phyloP scores from a whole-genome alignment of 2,113 vertebrate species.

The Gavia stellata region DNA sequence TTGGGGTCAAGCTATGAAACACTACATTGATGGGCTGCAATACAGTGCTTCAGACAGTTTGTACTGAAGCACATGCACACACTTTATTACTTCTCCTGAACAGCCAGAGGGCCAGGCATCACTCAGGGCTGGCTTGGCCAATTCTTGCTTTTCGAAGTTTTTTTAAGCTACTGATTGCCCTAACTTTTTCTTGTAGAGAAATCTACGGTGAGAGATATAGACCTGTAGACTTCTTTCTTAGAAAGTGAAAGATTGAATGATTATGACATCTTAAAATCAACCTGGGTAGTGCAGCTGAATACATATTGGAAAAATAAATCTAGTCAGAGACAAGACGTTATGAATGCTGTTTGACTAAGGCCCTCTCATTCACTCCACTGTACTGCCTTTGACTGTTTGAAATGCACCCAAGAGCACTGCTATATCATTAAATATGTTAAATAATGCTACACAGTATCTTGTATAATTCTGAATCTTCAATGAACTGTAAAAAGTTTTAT shows the following conservation, averaged over 20 bases:
- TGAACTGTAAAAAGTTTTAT: background rate
- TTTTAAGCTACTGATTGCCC: background rate
- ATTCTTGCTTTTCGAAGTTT: background rate
- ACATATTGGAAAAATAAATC: background rate
- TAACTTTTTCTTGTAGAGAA: background rate
- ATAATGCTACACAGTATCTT: background rate
- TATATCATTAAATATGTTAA: conserved; percentile 30
- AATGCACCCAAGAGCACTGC: background rate
- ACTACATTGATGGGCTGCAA: background rate
- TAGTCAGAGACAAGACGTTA: background rate
- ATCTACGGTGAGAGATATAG: background rate
- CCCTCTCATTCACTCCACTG: background rate
- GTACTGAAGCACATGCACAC: background rate
- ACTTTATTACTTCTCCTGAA: background rate
- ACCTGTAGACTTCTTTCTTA: background rate
- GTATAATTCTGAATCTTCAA: background rate
- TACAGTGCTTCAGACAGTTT: background rate
- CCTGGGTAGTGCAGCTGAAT: background rate
- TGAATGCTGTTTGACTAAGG: background rate
- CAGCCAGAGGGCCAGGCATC: background rate
- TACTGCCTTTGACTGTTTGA: background rate
- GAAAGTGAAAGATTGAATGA: background rate
- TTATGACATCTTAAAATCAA: background rate
- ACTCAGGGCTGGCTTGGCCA: background rate
- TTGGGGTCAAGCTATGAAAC: background rate